Evolutionary conservation across 2,888 invertebrate species (phyloP), one percentile per base, ranked within the genome.

Genomic region (Sarcophaga caerulescens): DNA sequence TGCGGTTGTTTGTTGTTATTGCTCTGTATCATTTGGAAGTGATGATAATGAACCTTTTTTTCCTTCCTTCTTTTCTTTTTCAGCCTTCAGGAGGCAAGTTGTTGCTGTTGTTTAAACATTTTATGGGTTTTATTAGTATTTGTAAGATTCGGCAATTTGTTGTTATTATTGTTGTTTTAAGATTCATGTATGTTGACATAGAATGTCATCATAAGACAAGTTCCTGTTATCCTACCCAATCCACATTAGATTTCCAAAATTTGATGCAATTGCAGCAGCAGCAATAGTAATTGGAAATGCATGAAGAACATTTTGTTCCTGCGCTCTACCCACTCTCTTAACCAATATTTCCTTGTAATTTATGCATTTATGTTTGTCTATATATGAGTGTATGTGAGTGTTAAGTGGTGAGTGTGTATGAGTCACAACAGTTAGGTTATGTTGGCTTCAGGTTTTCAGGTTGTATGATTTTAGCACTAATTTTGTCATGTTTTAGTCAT

Each of bases 401-500:
- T 21, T 3, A 35, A 35, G 35, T 35, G 8, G 8, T 35, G 35
- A 35, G 35, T 35, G 10, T 35, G 35, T 35, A 8, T 35, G 35
- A 8, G 10, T 35, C 35, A 35, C 35, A 35, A 35, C 35, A 35
- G 35, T 35, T 35, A 35, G 35, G 35, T 35, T 35, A 35, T 35
- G 35, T 35, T 35, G 35, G 35, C 59, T 52, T 52, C 52, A 52
- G 52, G 47, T 47, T 52, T 52, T 59, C 25, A 59, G n/a, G 12
- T 0, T n/a, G 70, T 84, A 78, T 84, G 86, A 86, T 86, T 86
- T 86, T 86, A 81, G 86, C 84, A 84, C 81, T 84, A 86, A 86
- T 84, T 86, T 86, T 84, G 86, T 86, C 84, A 84, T 86, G 86
- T 86, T 52, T 52, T 86, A 81, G 86, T 75, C 86, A 81, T 86